Conservation (phyloP, 2,888 invertebrate species). For the Lingula anatina region DNA sequence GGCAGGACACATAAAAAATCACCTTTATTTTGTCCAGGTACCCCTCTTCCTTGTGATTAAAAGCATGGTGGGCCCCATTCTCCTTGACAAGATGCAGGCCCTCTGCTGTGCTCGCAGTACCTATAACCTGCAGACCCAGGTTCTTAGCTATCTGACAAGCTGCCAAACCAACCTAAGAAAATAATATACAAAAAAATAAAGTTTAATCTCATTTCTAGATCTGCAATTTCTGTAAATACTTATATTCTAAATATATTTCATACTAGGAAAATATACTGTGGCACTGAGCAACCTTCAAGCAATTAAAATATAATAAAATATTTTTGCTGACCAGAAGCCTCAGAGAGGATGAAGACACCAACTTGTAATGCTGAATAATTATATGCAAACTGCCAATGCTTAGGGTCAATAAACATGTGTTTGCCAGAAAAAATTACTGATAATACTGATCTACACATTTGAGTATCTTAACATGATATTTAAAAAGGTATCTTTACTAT, state of each 20-base stretch:
- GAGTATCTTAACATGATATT: no score
- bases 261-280: not conserved
- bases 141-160: slow-evolving; percentile 54
- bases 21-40: slow-evolving; percentile 53
- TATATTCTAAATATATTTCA: not conserved
- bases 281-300: no score
- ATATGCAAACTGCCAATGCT: no score
- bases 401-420: no score
- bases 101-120: slow-evolving; percentile 55
- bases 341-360: no score
- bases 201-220: not conserved
- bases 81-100: slow-evolving; percentile 53
- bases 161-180: slow-evolving; percentile 39
- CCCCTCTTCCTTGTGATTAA: slow-evolving; percentile 55
- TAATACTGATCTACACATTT: no score
- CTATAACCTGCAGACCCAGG: slow-evolving; percentile 50
- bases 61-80: slow-evolving; percentile 55
- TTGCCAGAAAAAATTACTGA: no score
- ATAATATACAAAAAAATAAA: not conserved
- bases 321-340: no score
- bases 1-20: no score
- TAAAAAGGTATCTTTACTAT: no score
- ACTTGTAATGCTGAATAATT: no score
- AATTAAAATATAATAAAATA: no score
- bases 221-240: not conserved